These are phyloP conservation scores for Cinclus mexicanus DNA, from an alignment of 2,113 vertebrate species.

Conservation along the genomic window DNA sequence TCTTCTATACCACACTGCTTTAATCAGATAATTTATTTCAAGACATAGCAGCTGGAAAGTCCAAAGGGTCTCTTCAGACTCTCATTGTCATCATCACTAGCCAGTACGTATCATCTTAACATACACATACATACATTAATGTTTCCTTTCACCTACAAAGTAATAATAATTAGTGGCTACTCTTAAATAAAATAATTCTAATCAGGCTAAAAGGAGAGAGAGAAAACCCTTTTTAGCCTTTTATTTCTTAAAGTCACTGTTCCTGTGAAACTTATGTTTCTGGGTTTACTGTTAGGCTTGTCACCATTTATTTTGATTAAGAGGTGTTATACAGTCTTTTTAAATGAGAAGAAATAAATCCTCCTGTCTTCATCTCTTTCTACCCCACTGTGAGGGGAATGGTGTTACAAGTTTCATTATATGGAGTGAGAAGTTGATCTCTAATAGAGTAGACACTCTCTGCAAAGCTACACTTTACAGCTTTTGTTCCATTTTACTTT, in stretches of 20 bases:
- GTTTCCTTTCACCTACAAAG: background rate
- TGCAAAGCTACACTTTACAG: background rate
- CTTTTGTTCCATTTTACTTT: background rate
- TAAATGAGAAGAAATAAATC: constrained; percentile 43
- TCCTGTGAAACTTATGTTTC: background rate
- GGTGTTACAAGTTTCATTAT: background rate
- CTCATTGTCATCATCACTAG: background rate
- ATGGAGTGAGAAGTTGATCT: background rate
- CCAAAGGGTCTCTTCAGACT: background rate
- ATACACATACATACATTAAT: background rate
- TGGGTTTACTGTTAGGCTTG: background rate
- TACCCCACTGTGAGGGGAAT: background rate
- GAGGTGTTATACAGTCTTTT: background rate
- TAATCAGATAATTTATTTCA: background rate
- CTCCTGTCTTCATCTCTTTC: background rate
- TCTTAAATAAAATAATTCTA: background rate
- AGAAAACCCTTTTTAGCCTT: background rate
- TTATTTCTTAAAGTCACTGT: background rate
- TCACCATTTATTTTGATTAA: constrained; percentile 21
- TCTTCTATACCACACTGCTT: background rate
- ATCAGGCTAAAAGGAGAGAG: background rate
- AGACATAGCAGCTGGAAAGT: background rate
- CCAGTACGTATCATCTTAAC: background rate
- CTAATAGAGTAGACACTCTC: background rate
- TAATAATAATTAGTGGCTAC: background rate